Evolutionary conservation across 2,113 vertebrate genomes (phyloP), one percentile per base, ranked within the genome.

Genomic region (Cygnus atratus): DNA sequence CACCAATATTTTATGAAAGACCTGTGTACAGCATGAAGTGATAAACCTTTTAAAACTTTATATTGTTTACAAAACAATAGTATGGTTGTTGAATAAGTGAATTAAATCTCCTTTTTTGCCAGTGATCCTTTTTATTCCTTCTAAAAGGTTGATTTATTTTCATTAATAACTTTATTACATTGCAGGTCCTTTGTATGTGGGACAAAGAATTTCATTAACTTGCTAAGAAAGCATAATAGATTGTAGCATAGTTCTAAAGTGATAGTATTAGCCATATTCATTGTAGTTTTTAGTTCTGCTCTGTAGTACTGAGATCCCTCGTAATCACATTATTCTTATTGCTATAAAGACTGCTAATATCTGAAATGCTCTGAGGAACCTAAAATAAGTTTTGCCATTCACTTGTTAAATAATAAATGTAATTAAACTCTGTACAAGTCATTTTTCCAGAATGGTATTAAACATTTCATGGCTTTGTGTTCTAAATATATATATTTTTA

Each of bases 371-470:
- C 76, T 94, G 88, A 95, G 63, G 88, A 95, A 90, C 80, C 91
- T 95, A 95, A 95, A 93, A 75, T 68, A 92, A 96, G 78, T 91
- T 86, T 94, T 96, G 78, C 95, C 96, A 96, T 97, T 97, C 84
- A 15, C 46, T 63, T 95, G 92, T 96, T 90, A 88, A 86, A 88
- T 90, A 88, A 95, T 93, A 94, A 95, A 91, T 74, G 74, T 76
- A 81, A 81, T 91, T 90, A 88, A 89, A 90, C 29, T 96, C 96
- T 97, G 93, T 92, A 77, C 48, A 73, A 91, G 63, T 78, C 68
- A 59, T 50, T 93, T 95, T 93, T 96, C 33, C 90, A 92, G 82
- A 91, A 90, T 57, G 58, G 31, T 95, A 67, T 96, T 94, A 81
- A 95, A 93, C 25, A 68, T 95, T 95, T 93, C 39, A 81, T 96